phyloP scores from a whole-genome alignment of 2,888 invertebrate genomes.

The Scotopteryx bipunctaria region DNA sequence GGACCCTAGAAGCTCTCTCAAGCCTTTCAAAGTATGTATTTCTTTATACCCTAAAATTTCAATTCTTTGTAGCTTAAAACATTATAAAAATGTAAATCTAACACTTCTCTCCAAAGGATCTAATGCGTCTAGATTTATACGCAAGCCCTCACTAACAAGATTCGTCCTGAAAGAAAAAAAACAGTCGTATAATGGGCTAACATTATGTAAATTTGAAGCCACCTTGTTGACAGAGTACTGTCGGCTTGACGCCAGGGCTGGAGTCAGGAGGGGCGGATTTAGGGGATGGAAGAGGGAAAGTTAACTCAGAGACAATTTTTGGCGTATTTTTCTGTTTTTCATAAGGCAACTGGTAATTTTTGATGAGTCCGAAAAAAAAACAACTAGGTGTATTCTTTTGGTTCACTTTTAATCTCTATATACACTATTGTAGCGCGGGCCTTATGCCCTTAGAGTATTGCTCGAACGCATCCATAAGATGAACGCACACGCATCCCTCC shows the following conservation, averaged over 20 bases:
- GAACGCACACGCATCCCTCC: too few relatives aligned
- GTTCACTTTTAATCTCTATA: too few relatives aligned
- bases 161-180: conserved; percentile 26
- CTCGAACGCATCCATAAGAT: too few relatives aligned
- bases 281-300: background rate
- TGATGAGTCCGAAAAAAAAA: too few relatives aligned
- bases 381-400: too few relatives aligned
- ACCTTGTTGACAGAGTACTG: conserved; percentile 28
- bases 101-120: conserved; percentile 2
- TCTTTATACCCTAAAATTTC: background rate
- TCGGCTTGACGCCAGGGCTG: conserved; percentile 1
- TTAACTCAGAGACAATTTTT: too few relatives aligned
- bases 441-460: too few relatives aligned
- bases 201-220: conserved; percentile 34
- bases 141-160: conserved; percentile 19
- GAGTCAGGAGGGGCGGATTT: background rate
- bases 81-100: conserved; percentile 6
- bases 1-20: too few relatives aligned
- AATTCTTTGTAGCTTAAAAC: background rate
- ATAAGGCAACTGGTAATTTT: too few relatives aligned
- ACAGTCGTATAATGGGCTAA: conserved; percentile 26
- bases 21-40: too few relatives aligned
- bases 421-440: too few relatives aligned
- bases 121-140: conserved; percentile 22
- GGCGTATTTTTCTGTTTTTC: too few relatives aligned